These are phyloP conservation scores for Danaus plexippus DNA, from an alignment of 1,140 invertebrate genomes.

Conservation along the genomic window DNA sequence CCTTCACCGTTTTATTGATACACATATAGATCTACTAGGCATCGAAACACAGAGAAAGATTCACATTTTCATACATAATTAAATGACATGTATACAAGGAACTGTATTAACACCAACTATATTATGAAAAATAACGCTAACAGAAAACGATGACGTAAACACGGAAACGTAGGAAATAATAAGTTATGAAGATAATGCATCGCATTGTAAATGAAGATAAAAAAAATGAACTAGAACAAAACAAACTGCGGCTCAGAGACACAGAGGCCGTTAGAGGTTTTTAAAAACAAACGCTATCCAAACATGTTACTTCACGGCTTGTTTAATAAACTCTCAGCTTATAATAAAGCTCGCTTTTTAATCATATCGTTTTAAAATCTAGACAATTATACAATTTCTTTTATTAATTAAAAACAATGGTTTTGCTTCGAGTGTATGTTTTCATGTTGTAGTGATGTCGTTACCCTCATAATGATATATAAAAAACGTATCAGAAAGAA, in stretches of 20 bases:
- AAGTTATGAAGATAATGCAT: slow-evolving; percentile 20
- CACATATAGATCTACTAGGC: not conserved
- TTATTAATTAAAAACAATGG: too few species aligned
- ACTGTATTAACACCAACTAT: too few species aligned
- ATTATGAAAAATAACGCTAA: too few species aligned
- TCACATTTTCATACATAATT: too few species aligned
- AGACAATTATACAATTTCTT: too few species aligned
- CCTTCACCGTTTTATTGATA: slow-evolving; percentile 5
- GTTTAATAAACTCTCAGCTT: slow-evolving; percentile 20
- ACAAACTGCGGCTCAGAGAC: not conserved
- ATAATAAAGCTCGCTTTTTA: not conserved
- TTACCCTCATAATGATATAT: too few species aligned
- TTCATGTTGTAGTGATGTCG: too few species aligned
- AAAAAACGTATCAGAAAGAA: too few species aligned
- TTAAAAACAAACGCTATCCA: slow-evolving; percentile 21
- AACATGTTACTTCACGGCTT: slow-evolving; percentile 19
- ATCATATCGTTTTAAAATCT: too few species aligned
- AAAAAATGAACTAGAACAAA: slow-evolving; percentile 2
- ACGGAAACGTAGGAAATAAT: slow-evolving; percentile 7
- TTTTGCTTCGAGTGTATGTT: too few species aligned
- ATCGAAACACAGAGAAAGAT: too few species aligned
- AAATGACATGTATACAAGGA: too few species aligned
- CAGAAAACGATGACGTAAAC: slow-evolving; percentile 8
- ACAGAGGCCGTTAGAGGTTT: slow-evolving; percentile 16
- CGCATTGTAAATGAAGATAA: slow-evolving; percentile 13